These are phyloP conservation scores for Panthera uncia DNA, from an alignment of 2,113 vertebrate genomes.

Conservation along the genomic window DNA sequence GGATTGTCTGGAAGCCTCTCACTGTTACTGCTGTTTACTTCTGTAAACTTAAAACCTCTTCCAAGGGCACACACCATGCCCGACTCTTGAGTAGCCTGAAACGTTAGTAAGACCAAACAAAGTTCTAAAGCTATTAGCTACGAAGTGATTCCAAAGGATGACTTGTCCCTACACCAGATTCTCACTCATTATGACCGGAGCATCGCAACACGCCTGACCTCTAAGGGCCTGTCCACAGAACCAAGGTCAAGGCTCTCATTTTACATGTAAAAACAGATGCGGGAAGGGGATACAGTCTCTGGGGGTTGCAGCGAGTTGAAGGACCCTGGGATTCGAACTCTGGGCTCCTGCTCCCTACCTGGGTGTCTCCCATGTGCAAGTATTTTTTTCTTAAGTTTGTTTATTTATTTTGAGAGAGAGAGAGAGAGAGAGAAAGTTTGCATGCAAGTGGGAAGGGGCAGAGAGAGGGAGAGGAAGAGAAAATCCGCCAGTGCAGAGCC, in stretches of 20 bases:
- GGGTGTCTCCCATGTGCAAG: background rate
- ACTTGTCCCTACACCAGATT: no score
- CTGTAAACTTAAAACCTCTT: background rate
- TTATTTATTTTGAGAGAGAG: no score
- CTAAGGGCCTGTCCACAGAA: background rate
- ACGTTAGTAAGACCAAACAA: background rate
- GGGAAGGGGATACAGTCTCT: background rate
- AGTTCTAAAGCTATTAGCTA: background rate
- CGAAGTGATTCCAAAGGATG: background rate
- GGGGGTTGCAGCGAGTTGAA: no score
- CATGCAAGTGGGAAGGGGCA: no score
- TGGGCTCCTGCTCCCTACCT: background rate
- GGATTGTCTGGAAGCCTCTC: background rate
- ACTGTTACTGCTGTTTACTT: rapidly evolving
- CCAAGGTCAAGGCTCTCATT: background rate
- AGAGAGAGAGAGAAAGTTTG: no score
- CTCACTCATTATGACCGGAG: background rate
- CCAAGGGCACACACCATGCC: rapidly evolving
- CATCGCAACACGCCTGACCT: background rate
- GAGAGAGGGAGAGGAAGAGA: no score
- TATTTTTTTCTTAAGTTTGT: no score
- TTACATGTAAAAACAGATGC: background rate
- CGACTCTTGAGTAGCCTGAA: background rate
- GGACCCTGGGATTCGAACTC: background rate
- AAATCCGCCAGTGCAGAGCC: no score